phyloP scores from a whole-genome alignment of 2,797 vertebrate genomes.

The Todus mexicanus region DNA sequence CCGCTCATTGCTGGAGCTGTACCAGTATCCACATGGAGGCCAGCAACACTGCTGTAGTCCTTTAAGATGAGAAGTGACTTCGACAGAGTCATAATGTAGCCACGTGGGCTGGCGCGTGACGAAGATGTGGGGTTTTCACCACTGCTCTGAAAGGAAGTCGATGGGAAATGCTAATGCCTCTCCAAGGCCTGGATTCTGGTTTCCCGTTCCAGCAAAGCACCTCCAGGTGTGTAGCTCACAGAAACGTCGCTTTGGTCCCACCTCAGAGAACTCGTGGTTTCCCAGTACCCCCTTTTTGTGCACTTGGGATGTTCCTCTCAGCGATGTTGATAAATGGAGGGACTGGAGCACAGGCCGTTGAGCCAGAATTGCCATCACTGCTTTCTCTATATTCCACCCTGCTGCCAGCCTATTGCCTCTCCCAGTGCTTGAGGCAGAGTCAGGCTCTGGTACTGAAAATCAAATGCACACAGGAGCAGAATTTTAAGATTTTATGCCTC shows the following conservation, averaged over 20 bases:
- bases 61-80: not conserved
- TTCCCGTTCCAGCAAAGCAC: not conserved
- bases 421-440: not conserved
- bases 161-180: not conserved
- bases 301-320: not conserved
- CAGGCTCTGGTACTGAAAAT: not conserved
- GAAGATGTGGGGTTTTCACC: fast-evolving
- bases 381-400: not conserved
- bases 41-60: not conserved
- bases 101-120: not conserved
- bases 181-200: not conserved
- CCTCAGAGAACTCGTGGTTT: not conserved
- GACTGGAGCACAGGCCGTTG: not conserved
- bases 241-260: not conserved
- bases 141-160: not conserved
- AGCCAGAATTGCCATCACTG: not conserved
- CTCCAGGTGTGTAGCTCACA: not conserved
- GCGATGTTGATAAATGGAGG: not conserved
- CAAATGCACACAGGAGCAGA: not conserved
- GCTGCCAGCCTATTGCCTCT: not conserved
- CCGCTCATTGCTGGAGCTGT: not conserved
- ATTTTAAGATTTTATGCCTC: not conserved
- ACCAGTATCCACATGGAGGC: not conserved
- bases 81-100: not conserved
- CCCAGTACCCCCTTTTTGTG: not conserved